Percentiles rank a stretch among this genome's conserved stretches.
phyloP scores from a whole-genome alignment of 2,888 invertebrate genomes.

The Pachymerium ferrugineum region DNA sequence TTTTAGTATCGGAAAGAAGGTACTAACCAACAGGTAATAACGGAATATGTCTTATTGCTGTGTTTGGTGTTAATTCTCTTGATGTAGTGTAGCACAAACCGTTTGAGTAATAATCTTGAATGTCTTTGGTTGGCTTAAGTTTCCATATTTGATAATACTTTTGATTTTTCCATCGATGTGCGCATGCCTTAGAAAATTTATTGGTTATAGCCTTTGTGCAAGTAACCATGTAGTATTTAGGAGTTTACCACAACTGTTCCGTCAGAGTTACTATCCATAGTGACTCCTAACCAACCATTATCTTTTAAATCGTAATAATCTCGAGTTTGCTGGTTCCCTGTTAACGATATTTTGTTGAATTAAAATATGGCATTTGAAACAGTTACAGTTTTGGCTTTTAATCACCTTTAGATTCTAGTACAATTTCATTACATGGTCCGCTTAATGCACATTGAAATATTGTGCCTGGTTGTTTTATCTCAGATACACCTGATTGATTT shows the following conservation, averaged over 20 bases:
- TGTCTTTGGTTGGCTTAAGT: background rate
- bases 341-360: background rate
- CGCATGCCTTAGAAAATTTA: background rate
- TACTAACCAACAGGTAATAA: background rate
- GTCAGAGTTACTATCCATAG: background rate
- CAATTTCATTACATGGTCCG: background rate
- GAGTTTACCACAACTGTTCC: background rate
- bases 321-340: too few species aligned
- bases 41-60: background rate
- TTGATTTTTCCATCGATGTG: constrained; percentile 10
- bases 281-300: background rate
- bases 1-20: background rate
- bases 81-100: background rate
- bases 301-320: background rate
- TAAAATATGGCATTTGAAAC: background rate
- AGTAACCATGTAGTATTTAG: too few species aligned
- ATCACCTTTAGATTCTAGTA: background rate
- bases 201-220: too few species aligned
- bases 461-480: background rate
- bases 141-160: background rate
- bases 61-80: background rate
- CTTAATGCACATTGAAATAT: background rate
- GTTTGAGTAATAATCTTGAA: background rate
- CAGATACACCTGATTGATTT: background rate
- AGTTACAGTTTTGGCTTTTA: background rate